Percentiles rank a stretch among this genome's conserved stretches.
phyloP scores from a whole-genome alignment of 2,888 invertebrate genomes.

The Synanthedon andrenaeformis region DNA sequence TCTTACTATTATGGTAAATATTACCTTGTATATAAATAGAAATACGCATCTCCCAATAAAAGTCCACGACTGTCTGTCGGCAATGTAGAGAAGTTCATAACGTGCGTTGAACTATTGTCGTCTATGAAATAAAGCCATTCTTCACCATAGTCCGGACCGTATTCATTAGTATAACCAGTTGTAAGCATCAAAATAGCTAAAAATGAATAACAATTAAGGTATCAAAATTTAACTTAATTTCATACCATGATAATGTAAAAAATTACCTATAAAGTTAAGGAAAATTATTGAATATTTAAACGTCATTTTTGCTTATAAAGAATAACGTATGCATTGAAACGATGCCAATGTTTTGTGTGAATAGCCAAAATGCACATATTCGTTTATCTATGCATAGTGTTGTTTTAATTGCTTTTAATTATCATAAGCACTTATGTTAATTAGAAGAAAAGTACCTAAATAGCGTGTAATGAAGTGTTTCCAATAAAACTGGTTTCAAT shows the following conservation, averaged over 20 bases:
- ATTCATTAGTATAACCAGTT: constrained; percentile 18
- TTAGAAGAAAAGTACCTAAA: not conserved
- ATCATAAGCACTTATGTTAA: not conserved
- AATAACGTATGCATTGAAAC: not conserved
- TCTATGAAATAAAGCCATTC: constrained; percentile 59
- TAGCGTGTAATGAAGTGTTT: no score
- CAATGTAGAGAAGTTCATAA: constrained; percentile 43
- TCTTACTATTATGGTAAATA: no score
- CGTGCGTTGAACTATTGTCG: constrained; percentile 42
- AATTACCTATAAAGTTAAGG: not conserved
- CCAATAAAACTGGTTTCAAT: no score
- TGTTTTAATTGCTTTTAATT: not conserved
- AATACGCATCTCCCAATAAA: constrained; percentile 45
- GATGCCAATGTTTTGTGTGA: not conserved
- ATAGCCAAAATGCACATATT: not conserved
- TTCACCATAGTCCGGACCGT: constrained; percentile 41
- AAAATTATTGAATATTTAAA: not conserved
- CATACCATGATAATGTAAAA: not conserved
- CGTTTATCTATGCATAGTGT: not conserved
- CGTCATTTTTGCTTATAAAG: not conserved
- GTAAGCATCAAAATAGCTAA: not conserved
- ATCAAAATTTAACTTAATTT: not conserved
- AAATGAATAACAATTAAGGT: not conserved
- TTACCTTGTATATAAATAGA: constrained; percentile 56
- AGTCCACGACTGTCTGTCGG: constrained; percentile 30